phyloP scores from a whole-genome alignment of 2,113 vertebrate species.

The Cyanoderma ruficeps region DNA sequence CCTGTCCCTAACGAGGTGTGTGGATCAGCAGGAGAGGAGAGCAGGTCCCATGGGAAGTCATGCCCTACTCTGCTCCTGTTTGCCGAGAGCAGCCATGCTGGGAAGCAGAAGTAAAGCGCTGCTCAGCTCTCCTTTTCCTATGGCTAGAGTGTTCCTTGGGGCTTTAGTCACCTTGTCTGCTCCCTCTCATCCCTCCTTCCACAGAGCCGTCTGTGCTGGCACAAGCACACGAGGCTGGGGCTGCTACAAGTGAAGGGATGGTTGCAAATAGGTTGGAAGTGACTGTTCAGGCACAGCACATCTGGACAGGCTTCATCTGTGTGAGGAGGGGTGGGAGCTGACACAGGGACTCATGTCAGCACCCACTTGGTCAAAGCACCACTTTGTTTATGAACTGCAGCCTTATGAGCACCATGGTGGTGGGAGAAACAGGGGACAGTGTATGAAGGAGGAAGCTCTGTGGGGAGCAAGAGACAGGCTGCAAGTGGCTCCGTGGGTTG shows the following conservation, averaged over 20 bases:
- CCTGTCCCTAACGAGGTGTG: not conserved
- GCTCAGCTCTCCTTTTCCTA: not conserved
- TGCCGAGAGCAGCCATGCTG: not conserved
- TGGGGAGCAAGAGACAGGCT: not conserved
- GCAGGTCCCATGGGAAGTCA: not conserved
- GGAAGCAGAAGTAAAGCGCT: not conserved
- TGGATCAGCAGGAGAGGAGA: slow-evolving; percentile 4
- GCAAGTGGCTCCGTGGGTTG: not conserved
- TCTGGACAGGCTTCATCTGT: not conserved
- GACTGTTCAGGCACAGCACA: rapidly evolving
- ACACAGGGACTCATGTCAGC: rapidly evolving
- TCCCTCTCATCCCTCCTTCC: not conserved
- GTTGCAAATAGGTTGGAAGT: not conserved
- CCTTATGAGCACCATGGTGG: not conserved
- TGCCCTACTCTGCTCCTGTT: not conserved
- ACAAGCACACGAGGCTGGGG: rapidly evolving
- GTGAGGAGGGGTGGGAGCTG: not conserved
- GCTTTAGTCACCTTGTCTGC: not conserved
- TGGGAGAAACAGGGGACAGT: not conserved
- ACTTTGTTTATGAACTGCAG: not conserved
- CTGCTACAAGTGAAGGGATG: not conserved
- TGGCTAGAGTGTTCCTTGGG: not conserved
- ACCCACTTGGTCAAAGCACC: not conserved
- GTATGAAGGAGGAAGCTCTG: not conserved
- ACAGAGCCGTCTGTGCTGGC: not conserved